Evolutionary conservation across 2,888 invertebrate genomes (phyloP).

Genomic region (Amblyjoppa proteus): DNA sequence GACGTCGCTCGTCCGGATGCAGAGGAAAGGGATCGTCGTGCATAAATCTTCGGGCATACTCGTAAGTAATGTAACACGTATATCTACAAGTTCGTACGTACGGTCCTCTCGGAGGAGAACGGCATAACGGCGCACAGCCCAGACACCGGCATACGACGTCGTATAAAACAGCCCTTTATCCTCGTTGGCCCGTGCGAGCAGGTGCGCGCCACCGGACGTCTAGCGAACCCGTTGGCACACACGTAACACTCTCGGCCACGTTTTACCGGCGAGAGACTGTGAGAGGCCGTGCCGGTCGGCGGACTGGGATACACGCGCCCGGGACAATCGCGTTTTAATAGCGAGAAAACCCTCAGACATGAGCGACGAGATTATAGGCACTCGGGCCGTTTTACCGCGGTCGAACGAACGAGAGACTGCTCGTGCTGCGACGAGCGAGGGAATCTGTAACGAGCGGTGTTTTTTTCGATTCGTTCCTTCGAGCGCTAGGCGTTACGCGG

Average conservation of each 20-base stretch:
- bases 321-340: conserved; percentile 75
- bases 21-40: not conserved
- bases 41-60: not conserved
- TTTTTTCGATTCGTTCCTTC: conserved; percentile 6
- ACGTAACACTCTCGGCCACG: conserved; percentile 47
- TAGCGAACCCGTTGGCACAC: conserved; percentile 41
- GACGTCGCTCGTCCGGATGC: not conserved
- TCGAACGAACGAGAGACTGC: conserved; percentile 7
- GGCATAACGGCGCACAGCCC: too few relatives aligned
- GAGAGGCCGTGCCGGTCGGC: not conserved
- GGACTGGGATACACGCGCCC: conserved; percentile 31
- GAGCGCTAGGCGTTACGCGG: not conserved
- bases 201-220: conserved; percentile 63
- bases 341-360: conserved; percentile 65
- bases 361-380: conserved; percentile 67
- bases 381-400: conserved; percentile 29
- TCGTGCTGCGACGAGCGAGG: not conserved
- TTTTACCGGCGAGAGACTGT: conserved; percentile 46
- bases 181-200: conserved; percentile 63
- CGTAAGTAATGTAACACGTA: not conserved
- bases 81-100: not conserved
- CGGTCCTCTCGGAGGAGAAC: not conserved
- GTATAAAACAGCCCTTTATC: conserved; percentile 72
- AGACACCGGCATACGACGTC: conserved; percentile 32
- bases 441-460: not conserved